A percentile compares a stretch with the other conserved stretches of the same genome.
Conservation (phyloP, 2,797 vertebrate species). For the Sebastes ruberrimus region DNA sequence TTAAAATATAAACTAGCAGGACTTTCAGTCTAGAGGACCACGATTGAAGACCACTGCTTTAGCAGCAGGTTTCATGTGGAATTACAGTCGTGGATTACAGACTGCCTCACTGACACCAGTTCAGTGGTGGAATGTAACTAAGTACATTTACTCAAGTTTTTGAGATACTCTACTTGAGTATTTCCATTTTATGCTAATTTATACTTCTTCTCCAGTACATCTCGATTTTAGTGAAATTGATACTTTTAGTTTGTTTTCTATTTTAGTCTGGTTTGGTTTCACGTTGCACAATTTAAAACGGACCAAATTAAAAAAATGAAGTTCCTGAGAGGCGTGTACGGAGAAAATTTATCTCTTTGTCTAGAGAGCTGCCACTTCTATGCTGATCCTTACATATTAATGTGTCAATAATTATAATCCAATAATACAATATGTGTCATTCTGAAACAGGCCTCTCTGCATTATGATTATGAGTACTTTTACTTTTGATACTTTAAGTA, state of each 20-base stretch:
- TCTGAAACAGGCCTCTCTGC: not conserved
- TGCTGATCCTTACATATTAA: not conserved
- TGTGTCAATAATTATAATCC: not conserved
- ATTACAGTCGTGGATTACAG: slow-evolving; percentile 19
- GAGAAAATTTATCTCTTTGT: no score
- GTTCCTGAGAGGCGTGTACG: no score
- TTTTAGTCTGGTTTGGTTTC: no score
- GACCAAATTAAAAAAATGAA: no score
- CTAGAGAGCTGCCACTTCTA: no score
- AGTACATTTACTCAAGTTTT: not conserved
- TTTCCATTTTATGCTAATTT: not conserved
- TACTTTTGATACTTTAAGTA: not conserved
- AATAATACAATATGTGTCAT: not conserved
- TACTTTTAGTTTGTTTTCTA: no score
- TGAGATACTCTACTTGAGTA: not conserved
- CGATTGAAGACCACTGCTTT: not conserved
- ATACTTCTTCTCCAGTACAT: not conserved
- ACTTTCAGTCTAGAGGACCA: not conserved
- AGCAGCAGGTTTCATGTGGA: slow-evolving; percentile 15
- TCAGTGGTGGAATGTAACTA: not conserved
- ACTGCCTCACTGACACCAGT: not conserved
- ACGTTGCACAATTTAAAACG: no score
- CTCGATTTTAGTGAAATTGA: no score
- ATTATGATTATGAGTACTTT: not conserved
- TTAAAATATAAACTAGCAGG: slow-evolving; percentile 17